Conservation (phyloP, 1,140 invertebrate genomes). For the Anthonomus grandis region DNA sequence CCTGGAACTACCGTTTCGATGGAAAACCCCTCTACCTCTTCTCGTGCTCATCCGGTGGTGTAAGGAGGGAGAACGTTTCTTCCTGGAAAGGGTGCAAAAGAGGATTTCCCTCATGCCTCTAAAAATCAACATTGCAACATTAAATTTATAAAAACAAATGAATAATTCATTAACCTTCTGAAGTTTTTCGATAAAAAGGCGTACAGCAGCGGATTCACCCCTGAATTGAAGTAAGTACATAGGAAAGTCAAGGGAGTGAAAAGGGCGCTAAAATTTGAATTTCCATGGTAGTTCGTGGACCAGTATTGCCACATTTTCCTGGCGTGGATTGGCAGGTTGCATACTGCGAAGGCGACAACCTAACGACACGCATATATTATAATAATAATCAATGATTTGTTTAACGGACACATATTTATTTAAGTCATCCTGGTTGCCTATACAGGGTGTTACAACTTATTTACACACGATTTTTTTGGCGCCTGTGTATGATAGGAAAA, state of each 20-base stretch:
- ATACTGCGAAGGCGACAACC: slow-evolving; percentile 68
- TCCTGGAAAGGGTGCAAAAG: slow-evolving; percentile 52
- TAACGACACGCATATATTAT: too few species aligned
- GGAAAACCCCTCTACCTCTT: slow-evolving; percentile 34
- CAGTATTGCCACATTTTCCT: slow-evolving; percentile 77
- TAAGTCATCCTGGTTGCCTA: too few species aligned
- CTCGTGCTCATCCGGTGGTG: slow-evolving; percentile 29
- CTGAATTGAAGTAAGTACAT: slow-evolving; percentile 80
- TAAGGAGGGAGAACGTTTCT: slow-evolving; percentile 17
- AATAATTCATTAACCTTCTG: slow-evolving; percentile 45
- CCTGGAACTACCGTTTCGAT: slow-evolving; percentile 40
- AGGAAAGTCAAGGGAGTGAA: slow-evolving; percentile 80
- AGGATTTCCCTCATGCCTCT: slow-evolving; percentile 62
- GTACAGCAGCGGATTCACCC: slow-evolving; percentile 80
- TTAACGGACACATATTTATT: too few species aligned
- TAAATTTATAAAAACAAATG: slow-evolving; percentile 1
- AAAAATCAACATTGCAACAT: slow-evolving; percentile 14
- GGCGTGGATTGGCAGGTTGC: slow-evolving; percentile 80
- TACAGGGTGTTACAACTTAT: too few species aligned
- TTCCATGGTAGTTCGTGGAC: slow-evolving; percentile 45
- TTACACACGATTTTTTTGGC: too few species aligned
- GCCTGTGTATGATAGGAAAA: too few species aligned
- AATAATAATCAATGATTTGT: too few species aligned
- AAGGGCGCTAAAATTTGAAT: slow-evolving; percentile 60
- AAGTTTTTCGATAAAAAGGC: slow-evolving; percentile 79